Evolutionary conservation across 2,888 invertebrate species (phyloP).

Genomic region (Noctua comes): DNA sequence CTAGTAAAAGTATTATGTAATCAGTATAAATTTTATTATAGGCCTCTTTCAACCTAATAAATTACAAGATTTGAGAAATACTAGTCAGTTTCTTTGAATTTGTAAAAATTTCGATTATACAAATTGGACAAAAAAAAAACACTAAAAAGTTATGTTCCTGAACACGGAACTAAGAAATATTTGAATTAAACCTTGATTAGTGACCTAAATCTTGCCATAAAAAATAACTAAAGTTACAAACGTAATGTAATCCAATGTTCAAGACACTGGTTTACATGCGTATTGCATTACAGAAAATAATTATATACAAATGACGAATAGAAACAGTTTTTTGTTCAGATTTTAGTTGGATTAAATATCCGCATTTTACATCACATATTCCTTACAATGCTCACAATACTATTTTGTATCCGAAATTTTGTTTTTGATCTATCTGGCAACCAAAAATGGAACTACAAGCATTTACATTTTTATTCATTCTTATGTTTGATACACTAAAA

Average conservation of each 20-base stretch:
- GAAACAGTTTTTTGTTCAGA: slow-evolving; percentile 55
- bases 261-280: slow-evolving; percentile 53
- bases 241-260: slow-evolving; percentile 56
- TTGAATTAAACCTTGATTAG: slow-evolving; percentile 56
- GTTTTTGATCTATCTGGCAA: slow-evolving; percentile 48
- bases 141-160: slow-evolving; percentile 28
- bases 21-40: slow-evolving; percentile 46
- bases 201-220: slow-evolving; percentile 55
- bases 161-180: slow-evolving; percentile 50
- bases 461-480: slow-evolving; percentile 34
- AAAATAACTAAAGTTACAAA: slow-evolving; percentile 61
- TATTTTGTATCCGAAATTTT: slow-evolving; percentile 36
- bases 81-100: slow-evolving; percentile 36
- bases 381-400: slow-evolving; percentile 39
- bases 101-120: slow-evolving; percentile 28
- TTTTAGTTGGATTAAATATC: slow-evolving; percentile 36
- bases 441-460: slow-evolving; percentile 27
- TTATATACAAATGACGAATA: slow-evolving; percentile 52
- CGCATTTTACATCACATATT: slow-evolving; percentile 42
- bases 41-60: slow-evolving; percentile 49
- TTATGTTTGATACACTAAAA: slow-evolving; percentile 56
- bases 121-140: slow-evolving; percentile 24
- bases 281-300: slow-evolving; percentile 50
- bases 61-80: slow-evolving; percentile 48
- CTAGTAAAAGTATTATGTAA: slow-evolving; percentile 42